Evolutionary conservation across 2,888 invertebrate genomes (phyloP).

Genomic region (Fragum whitleyi): DNA sequence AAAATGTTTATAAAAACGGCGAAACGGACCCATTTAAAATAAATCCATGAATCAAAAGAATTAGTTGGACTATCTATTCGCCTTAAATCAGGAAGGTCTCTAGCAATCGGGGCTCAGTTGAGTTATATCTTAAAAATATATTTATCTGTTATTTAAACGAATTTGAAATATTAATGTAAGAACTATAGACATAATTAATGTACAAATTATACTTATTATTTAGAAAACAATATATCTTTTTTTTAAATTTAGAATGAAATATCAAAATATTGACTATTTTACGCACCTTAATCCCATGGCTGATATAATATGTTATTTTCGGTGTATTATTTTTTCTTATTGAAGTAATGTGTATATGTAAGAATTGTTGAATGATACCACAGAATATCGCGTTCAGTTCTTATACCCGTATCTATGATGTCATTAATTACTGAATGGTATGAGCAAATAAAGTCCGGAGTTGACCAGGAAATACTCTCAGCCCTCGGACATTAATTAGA

Average conservation of each 20-base stretch:
- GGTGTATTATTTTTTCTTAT: neutral
- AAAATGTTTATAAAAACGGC: neutral
- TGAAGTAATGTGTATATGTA: neutral
- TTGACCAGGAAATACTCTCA: constrained; percentile 6
- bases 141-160: too few species aligned
- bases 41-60: neutral
- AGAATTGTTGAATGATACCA: neutral
- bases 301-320: neutral
- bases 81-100: neutral
- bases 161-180: too few species aligned
- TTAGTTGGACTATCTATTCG: neutral
- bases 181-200: neutral
- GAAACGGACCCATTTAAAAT: neutral
- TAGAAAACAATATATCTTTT: neutral
- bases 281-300: neutral
- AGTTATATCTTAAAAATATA: too few species aligned
- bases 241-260: too few species aligned
- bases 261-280: too few species aligned
- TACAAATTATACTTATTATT: neutral
- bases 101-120: neutral
- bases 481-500: neutral
- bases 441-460: constrained; percentile 6
- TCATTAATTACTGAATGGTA: neutral
- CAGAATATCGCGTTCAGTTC: neutral
- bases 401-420: neutral